Percentiles rank a stretch among this genome's conserved stretches.
phyloP scores from a whole-genome alignment of 1,140 invertebrate genomes.

The Notospermus geniculatus region DNA sequence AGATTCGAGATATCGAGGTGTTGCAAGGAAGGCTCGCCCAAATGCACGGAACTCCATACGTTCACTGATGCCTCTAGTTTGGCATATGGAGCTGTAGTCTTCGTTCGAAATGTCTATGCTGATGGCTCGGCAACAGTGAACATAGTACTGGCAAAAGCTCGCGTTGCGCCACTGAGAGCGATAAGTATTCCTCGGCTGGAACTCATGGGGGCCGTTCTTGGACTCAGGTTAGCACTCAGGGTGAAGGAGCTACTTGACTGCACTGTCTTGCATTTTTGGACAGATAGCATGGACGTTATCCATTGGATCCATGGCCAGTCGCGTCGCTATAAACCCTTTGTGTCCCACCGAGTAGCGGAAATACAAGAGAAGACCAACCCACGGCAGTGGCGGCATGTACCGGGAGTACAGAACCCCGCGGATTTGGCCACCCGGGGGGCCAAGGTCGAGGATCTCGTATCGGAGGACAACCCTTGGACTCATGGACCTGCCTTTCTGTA shows the following conservation, averaged over 20 bases:
- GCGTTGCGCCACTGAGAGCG: too few species aligned
- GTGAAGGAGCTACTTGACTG: background rate
- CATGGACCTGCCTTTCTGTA: conserved; percentile 1
- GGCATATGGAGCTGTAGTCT: too few species aligned
- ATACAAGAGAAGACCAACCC: conserved; percentile 35
- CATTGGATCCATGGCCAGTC: conserved; percentile 14
- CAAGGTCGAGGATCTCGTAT: conserved; percentile 6
- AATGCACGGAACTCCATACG: too few species aligned
- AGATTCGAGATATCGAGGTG: too few species aligned
- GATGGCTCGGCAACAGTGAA: too few species aligned
- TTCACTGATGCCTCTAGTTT: too few species aligned
- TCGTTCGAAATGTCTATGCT: too few species aligned
- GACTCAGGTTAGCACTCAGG: background rate
- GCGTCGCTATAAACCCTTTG: conserved; percentile 43
- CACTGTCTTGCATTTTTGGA: too few species aligned
- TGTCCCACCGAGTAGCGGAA: conserved; percentile 49
- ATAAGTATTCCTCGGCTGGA: conserved; percentile 4
- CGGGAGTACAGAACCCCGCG: conserved; percentile 30
- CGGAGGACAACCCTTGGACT: background rate
- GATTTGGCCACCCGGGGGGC: conserved; percentile 21
- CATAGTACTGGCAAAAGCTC: too few species aligned
- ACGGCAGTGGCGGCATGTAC: conserved; percentile 33
- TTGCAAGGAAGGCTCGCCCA: too few species aligned
- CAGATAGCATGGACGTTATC: too few species aligned
- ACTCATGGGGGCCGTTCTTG: background rate